Evolutionary conservation across 2,888 invertebrate species (phyloP), one percentile per base, ranked within the genome.

Genomic region (Atrina japonica): DNA sequence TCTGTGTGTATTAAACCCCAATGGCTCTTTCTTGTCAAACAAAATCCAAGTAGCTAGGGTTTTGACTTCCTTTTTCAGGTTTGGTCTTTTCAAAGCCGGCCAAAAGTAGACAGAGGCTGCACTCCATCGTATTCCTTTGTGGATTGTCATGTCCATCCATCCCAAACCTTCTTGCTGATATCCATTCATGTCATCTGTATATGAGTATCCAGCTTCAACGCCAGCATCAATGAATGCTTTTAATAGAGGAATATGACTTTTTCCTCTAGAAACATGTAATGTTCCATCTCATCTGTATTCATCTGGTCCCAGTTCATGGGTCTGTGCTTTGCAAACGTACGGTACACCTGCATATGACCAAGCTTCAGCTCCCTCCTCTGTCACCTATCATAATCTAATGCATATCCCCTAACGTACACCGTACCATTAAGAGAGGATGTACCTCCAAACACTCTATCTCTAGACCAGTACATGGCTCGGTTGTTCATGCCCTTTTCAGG

Each of bases 341-440:
- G 91, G 3, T 87, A 82, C 27, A 92, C 88, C 75, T 91, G 91
- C n/a, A n/a, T n/a, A n/a, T n/a, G n/a, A n/a, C n/a, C n/a, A n/a
- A n/a, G n/a, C n/a, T n/a, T n/a, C n/a, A 75, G 92, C 0, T 97
- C 97, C 76, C 95, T 90, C 0, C 93, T 91, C 83, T 96, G 96
- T 96, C 96, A 96, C 27, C 92, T 88, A 58, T 94, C 93, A 86
- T 94, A 96, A 89, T 97, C 96, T 11, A 92, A 91, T 0, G 93
- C 93, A 49, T 93, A 92, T 0, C 96, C 96, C 73, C 95, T 93
- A 1, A 94, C 94, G 87, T 96, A 96, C 7, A 90, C 93, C 90
- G 96, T 93, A 83, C 95, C 96, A 91, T 97, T 97, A 11, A 97
- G 93, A 81, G 95, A 94, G 0, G 95, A 95, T 16, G 95, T 95